These are phyloP conservation scores for Leptoteleia sp. DNA, from an alignment of 1,140 invertebrate species.

Conservation along the genomic window DNA sequence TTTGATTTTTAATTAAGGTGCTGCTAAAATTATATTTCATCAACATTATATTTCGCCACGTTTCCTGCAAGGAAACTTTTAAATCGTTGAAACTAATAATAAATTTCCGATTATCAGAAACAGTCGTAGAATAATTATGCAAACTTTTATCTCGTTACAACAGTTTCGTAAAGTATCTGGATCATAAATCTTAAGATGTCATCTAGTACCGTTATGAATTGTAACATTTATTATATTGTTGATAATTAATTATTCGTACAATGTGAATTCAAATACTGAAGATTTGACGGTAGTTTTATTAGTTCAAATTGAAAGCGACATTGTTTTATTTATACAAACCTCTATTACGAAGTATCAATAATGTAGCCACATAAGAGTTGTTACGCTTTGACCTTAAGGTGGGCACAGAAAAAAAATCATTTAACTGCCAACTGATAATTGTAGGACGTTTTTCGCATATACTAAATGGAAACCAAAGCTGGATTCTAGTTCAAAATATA, in stretches of 20 bases:
- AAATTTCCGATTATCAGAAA: constrained; percentile 22
- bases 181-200: constrained; percentile 29
- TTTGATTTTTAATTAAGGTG: too few species aligned
- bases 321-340: too few species aligned
- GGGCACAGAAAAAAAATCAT: constrained; percentile 53
- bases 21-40: too few species aligned
- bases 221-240: neutral
- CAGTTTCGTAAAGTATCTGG: constrained; percentile 26
- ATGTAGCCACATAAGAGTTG: constrained; percentile 38
- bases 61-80: constrained; percentile 6
- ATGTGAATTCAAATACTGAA: neutral
- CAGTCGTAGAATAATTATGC: constrained; percentile 20
- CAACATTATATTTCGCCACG: too few species aligned
- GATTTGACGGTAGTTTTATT: neutral
- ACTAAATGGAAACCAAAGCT: constrained; percentile 20
- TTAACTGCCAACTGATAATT: constrained; percentile 72
- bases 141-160: constrained; percentile 24
- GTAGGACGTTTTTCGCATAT: constrained; percentile 31
- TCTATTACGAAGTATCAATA: too few species aligned
- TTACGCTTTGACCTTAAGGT: constrained; percentile 57
- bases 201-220: constrained; percentile 13
- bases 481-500: neutral
- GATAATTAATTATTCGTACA: constrained; percentile 12
- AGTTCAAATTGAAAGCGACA: neutral
- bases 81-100: constrained; percentile 5